These are phyloP conservation scores for Drosophila eugracilis DNA, from an alignment of 1,140 invertebrate species.

Conservation along the genomic window DNA sequence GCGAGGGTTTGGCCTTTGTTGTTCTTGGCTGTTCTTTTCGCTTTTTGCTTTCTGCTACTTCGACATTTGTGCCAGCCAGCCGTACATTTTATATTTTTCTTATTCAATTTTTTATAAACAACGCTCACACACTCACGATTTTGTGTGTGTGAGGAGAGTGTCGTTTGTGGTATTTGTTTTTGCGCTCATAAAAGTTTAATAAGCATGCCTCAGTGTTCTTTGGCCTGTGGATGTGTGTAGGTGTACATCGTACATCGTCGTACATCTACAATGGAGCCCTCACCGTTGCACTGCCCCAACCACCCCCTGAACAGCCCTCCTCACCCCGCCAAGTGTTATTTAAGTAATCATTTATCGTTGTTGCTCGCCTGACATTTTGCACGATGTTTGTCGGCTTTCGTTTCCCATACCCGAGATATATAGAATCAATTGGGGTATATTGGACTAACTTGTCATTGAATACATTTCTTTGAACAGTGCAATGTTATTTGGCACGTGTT, in stretches of 20 bases:
- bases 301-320: neutral
- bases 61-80: slow-evolving; percentile 54
- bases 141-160: neutral
- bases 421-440: neutral
- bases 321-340: slow-evolving; percentile 39
- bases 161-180: slow-evolving; percentile 60
- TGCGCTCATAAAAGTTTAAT: slow-evolving; percentile 73
- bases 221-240: slow-evolving; percentile 16
- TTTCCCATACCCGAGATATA: neutral
- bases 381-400: slow-evolving; percentile 41
- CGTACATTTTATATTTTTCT: slow-evolving; percentile 44
- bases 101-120: slow-evolving; percentile 75
- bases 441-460: neutral
- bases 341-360: slow-evolving; percentile 64
- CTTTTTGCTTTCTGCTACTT: slow-evolving; percentile 46
- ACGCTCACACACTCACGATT: slow-evolving; percentile 14
- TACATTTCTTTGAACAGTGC: too few relatives aligned
- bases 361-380: slow-evolving; percentile 46
- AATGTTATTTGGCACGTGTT: neutral
- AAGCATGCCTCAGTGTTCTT: slow-evolving; percentile 37
- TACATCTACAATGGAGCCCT: slow-evolving; percentile 34
- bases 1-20: slow-evolving; percentile 18
- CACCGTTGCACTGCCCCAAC: slow-evolving; percentile 5
- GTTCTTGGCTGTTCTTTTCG: slow-evolving; percentile 15
- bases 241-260: slow-evolving; percentile 25